A percentile compares a stretch with the other conserved stretches of the same genome.
Evolutionary conservation across 2,113 vertebrate genomes (phyloP).

Genomic region (Castor canadensis): DNA sequence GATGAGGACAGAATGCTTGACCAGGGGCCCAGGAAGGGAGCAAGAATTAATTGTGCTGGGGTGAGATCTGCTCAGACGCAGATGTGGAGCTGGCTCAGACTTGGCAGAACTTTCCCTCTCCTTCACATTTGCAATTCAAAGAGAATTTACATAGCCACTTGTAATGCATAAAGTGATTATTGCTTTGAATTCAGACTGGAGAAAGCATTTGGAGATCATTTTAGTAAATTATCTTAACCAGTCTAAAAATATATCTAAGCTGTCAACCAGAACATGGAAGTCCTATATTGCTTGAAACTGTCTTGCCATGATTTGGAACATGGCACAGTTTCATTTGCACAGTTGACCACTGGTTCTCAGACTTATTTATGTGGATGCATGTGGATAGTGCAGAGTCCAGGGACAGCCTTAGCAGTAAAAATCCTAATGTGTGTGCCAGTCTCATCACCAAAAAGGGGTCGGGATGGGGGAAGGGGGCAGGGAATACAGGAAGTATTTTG

Average conservation of each 20-base stretch:
- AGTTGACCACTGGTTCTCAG: background rate
- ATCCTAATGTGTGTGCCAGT: background rate
- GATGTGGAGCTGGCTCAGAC: background rate
- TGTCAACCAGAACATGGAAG: background rate
- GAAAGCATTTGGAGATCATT: slow-evolving; percentile 26
- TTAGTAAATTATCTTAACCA: slow-evolving; percentile 7
- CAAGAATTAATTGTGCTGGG: background rate
- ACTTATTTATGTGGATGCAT: too few species aligned
- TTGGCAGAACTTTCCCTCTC: background rate
- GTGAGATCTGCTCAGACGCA: background rate
- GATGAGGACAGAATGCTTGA: background rate
- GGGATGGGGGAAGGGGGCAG: too few species aligned
- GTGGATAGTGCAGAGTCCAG: background rate
- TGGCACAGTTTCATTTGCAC: background rate
- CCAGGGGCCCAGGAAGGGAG: background rate
- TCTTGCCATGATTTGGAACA: background rate
- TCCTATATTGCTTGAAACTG: background rate
- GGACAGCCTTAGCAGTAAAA: background rate
- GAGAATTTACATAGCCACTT: background rate
- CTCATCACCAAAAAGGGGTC: background rate
- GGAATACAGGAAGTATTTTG: background rate
- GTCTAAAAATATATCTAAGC: slow-evolving; percentile 22
- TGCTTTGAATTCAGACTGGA: background rate
- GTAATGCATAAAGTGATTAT: background rate
- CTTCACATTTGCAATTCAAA: background rate